phyloP scores from a whole-genome alignment of 2,888 invertebrate genomes.

The Aspidiotus destructor region DNA sequence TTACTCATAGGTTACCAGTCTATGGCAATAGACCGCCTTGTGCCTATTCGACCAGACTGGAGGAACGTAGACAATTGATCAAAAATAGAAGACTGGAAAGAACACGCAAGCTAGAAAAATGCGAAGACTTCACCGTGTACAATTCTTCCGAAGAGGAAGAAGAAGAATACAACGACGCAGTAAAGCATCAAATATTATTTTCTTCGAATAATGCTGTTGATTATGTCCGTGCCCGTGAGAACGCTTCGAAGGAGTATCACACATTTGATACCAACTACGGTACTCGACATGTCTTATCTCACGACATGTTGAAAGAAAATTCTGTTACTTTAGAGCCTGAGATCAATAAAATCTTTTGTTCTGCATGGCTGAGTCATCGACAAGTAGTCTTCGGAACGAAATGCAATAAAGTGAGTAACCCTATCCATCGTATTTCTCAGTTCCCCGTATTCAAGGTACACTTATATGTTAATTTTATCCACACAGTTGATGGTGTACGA shows the following conservation, averaged over 20 bases:
- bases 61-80: slow-evolving; percentile 61
- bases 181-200: slow-evolving; percentile 58
- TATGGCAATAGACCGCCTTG: slow-evolving; percentile 71
- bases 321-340: slow-evolving; percentile 65
- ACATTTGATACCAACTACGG: slow-evolving; percentile 69
- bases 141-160: slow-evolving; percentile 61
- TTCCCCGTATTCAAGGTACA: too few relatives aligned
- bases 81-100: slow-evolving; percentile 57
- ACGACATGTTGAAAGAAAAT: slow-evolving; percentile 79
- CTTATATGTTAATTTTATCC: too few relatives aligned
- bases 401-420: slow-evolving; percentile 71
- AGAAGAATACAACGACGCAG: slow-evolving; percentile 55
- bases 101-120: slow-evolving; percentile 72
- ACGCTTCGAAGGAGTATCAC: slow-evolving; percentile 58
- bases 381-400: slow-evolving; percentile 95
- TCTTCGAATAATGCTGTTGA: slow-evolving; percentile 81
- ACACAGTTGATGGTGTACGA: slow-evolving; percentile 80
- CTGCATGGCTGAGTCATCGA: slow-evolving; percentile 88
- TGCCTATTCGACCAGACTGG: slow-evolving; percentile 58
- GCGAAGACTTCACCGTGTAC: slow-evolving; percentile 81
- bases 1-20: slow-evolving; percentile 58
- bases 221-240: slow-evolving; percentile 69
- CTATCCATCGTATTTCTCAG: too few relatives aligned
- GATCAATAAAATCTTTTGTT: slow-evolving; percentile 86
- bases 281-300: slow-evolving; percentile 76